A percentile compares a stretch with the other conserved stretches of the same genome.
These are phyloP conservation scores for Laspeyria flexula DNA, from an alignment of 2,888 invertebrate species.

Conservation along the genomic window DNA sequence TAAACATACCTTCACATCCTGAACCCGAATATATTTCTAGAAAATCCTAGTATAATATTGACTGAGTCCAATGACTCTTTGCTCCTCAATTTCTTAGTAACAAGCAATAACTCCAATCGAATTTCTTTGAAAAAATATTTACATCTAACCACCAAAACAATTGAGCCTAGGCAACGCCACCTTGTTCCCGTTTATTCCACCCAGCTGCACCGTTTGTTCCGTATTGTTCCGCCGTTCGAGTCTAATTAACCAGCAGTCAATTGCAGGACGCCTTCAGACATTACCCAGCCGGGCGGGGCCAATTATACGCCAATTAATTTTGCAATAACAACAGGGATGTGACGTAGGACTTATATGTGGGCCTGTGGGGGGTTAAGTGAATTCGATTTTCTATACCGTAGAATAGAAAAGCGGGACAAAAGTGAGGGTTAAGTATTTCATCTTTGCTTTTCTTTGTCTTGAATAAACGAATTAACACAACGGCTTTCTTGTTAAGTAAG, in stretches of 20 bases:
- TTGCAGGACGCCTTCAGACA: slow-evolving; percentile 79
- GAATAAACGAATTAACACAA: neutral
- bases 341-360: slow-evolving; percentile 20
- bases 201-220: slow-evolving; percentile 57
- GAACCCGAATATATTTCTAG: too few relatives aligned
- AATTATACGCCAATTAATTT: slow-evolving; percentile 84
- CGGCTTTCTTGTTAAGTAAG: neutral
- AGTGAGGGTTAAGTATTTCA: too few relatives aligned
- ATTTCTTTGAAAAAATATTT: slow-evolving; percentile 13
- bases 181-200: slow-evolving; percentile 49
- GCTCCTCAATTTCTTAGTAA: too few relatives aligned
- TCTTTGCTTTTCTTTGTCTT: too few relatives aligned
- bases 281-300: slow-evolving; percentile 68
- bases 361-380: slow-evolving; percentile 24
- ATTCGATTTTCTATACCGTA: slow-evolving; percentile 8
- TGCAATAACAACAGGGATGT: slow-evolving; percentile 68
- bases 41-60: too few relatives aligned
- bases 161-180: slow-evolving; percentile 13
- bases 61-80: too few relatives aligned
- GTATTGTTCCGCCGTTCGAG: slow-evolving; percentile 66
- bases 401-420: neutral
- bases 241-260: slow-evolving; percentile 82
- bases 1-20: too few relatives aligned
- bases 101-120: too few relatives aligned
- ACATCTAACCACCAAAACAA: slow-evolving; percentile 7